A percentile compares a stretch with the other conserved stretches of the same genome.
phyloP scores from a whole-genome alignment of 2,888 invertebrate species.

The Drosophila lutescens region DNA sequence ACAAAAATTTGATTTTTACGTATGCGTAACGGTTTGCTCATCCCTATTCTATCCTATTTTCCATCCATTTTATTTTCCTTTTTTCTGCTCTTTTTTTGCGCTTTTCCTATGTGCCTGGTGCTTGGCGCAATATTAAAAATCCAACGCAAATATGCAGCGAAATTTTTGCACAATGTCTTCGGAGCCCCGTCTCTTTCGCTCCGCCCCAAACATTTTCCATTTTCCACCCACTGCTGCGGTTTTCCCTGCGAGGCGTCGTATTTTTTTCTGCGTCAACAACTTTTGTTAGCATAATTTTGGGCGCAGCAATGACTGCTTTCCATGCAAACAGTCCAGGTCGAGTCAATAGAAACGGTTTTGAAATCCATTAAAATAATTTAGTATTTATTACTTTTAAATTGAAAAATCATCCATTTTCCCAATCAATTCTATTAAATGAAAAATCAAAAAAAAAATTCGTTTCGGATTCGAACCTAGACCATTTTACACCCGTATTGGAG shows the following conservation, averaged over 20 bases:
- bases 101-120: conserved; percentile 15
- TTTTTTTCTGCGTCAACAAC: conserved; percentile 53
- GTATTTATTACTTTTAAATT: no score
- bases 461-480: no score
- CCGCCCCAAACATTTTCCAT: background rate
- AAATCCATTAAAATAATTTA: no score
- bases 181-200: background rate
- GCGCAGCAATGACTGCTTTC: conserved; percentile 29
- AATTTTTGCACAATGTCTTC: conserved; percentile 65
- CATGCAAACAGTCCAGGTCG: conserved; percentile 2
- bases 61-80: background rate
- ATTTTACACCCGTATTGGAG: no score
- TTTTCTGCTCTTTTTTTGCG: conserved; percentile 10
- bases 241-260: conserved; percentile 35
- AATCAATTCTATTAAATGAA: no score
- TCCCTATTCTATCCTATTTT: conserved; percentile 11
- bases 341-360: background rate
- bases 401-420: no score
- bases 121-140: conserved; percentile 77
- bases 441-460: no score
- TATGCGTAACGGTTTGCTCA: conserved; percentile 68
- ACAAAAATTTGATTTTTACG: conserved; percentile 71
- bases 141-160: conserved; percentile 75
- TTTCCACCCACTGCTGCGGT: conserved; percentile 45
- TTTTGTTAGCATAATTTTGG: conserved; percentile 75